Evolutionary conservation across 1,140 invertebrate genomes (phyloP).

Genomic region (Cryptotermes secundus): DNA sequence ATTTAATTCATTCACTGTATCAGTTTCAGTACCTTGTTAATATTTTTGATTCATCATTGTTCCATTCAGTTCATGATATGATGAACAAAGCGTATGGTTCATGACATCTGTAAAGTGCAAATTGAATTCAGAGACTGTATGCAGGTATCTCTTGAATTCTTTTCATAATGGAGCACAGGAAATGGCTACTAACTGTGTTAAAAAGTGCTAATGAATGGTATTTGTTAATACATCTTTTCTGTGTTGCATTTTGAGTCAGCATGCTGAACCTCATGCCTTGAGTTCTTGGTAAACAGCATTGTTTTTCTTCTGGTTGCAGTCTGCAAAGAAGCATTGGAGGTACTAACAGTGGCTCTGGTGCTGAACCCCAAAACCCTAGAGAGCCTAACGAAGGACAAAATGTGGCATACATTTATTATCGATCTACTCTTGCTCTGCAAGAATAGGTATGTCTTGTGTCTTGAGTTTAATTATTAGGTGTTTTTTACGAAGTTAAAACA

Average conservation of each 20-base stretch:
- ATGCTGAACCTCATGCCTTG: no score
- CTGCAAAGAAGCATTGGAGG: constrained; percentile 90
- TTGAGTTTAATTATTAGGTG: background rate
- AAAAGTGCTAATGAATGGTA: background rate
- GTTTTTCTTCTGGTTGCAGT: constrained; percentile 53
- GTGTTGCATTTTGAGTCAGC: background rate
- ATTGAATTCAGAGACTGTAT: no score
- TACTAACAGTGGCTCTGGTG: constrained; percentile 84
- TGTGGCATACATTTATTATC: constrained; percentile 85
- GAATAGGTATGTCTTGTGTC: constrained; percentile 47
- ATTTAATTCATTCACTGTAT: no score
- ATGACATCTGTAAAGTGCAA: no score
- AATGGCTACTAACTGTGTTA: no score
- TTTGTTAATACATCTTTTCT: background rate
- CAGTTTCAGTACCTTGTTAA: no score
- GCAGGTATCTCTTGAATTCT: no score
- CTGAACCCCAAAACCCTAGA: constrained; percentile 81
- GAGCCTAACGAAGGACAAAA: constrained; percentile 64
- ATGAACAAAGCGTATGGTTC: no score
- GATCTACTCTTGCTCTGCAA: constrained; percentile 78
- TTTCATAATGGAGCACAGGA: no score
- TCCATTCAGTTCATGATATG: no score
- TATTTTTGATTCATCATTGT: no score
- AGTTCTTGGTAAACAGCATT: background rate
- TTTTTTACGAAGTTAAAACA: background rate